Percentiles rank a stretch among this genome's conserved stretches.
Evolutionary conservation across 1,140 invertebrate genomes (phyloP).

Genomic region (Ephestia elutella): DNA sequence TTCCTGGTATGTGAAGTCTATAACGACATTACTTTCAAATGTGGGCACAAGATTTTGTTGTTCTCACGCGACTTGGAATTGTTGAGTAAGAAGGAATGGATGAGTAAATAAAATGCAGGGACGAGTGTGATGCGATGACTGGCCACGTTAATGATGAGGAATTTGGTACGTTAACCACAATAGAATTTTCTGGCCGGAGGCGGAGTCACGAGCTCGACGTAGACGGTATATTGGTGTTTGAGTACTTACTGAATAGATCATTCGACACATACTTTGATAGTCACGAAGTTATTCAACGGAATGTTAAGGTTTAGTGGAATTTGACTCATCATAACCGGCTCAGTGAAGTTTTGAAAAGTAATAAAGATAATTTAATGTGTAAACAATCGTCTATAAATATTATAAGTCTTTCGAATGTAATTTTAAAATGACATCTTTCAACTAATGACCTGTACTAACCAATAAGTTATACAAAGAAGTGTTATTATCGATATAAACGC

Average conservation of each 20-base stretch:
- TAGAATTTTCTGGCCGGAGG: conserved; percentile 66
- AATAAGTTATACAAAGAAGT: too few relatives aligned
- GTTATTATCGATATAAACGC: too few relatives aligned
- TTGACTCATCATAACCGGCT: conserved; percentile 14
- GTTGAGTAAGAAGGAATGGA: conserved; percentile 22
- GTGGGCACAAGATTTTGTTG: conserved; percentile 26
- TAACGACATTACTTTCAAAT: conserved; percentile 47
- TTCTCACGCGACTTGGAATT: conserved; percentile 24
- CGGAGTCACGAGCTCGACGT: conserved; percentile 45
- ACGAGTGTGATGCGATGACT: conserved; percentile 37
- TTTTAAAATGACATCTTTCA: conserved; percentile 13
- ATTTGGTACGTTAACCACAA: conserved; percentile 69
- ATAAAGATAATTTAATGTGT: not conserved
- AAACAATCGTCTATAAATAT: not conserved
- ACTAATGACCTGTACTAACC: too few relatives aligned
- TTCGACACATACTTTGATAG: conserved; percentile 41
- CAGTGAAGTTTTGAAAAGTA: not conserved
- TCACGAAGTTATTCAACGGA: conserved; percentile 43
- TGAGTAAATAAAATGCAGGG: conserved; percentile 28
- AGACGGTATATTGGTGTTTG: conserved; percentile 31
- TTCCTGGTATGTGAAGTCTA: conserved; percentile 45
- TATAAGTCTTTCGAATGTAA: conserved; percentile 14
- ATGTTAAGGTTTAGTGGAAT: conserved; percentile 28
- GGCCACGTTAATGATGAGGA: conserved; percentile 53
- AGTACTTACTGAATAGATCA: conserved; percentile 31